Evolutionary conservation across 30 jellyfish, hydroid and myxozoan species (phyloP).

Genomic region (Calvadosia cruxmelitensis): DNA sequence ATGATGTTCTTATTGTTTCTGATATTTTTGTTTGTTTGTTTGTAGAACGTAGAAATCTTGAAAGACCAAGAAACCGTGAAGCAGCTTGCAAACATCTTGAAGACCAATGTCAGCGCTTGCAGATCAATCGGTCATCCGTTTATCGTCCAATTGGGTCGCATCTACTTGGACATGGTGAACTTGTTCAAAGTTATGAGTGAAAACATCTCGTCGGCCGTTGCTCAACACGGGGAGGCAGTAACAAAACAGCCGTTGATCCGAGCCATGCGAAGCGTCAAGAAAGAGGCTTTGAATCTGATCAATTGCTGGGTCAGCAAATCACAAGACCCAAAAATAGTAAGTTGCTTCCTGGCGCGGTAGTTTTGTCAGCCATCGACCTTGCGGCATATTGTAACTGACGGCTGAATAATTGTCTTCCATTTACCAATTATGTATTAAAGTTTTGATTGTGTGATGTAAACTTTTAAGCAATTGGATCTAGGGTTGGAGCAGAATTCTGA

Average conservation of each 20-base stretch:
- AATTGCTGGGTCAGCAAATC: slow-evolving; percentile 93
- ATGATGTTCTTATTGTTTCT: neutral
- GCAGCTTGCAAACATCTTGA: slow-evolving; percentile 74
- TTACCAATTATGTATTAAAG: too few relatives aligned
- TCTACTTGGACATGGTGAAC: slow-evolving; percentile 85
- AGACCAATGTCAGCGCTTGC: slow-evolving; percentile 90
- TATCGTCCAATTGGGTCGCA: slow-evolving; percentile 84
- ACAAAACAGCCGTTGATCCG: slow-evolving; percentile 80
- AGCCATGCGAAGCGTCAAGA: slow-evolving; percentile 90
- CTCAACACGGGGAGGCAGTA: slow-evolving; percentile 90
- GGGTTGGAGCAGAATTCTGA: too few relatives aligned
- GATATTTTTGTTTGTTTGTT: neutral
- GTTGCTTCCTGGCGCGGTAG: too few relatives aligned
- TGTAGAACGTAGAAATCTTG: slow-evolving; percentile 67
- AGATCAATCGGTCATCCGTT: slow-evolving; percentile 89
- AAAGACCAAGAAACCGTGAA: slow-evolving; percentile 93
- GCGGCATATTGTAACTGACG: too few relatives aligned
- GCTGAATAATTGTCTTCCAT: too few relatives aligned
- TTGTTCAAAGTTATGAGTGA: slow-evolving; percentile 87
- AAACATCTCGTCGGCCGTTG: slow-evolving; percentile 81
- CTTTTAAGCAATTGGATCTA: too few relatives aligned
- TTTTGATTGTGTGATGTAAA: too few relatives aligned
- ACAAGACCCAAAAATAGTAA: slow-evolving; percentile 74
- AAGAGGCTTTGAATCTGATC: slow-evolving; percentile 76
- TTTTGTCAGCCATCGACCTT: too few relatives aligned